Evolutionary conservation across 1,140 invertebrate genomes (phyloP).

Genomic region (Cylas formicarius): DNA sequence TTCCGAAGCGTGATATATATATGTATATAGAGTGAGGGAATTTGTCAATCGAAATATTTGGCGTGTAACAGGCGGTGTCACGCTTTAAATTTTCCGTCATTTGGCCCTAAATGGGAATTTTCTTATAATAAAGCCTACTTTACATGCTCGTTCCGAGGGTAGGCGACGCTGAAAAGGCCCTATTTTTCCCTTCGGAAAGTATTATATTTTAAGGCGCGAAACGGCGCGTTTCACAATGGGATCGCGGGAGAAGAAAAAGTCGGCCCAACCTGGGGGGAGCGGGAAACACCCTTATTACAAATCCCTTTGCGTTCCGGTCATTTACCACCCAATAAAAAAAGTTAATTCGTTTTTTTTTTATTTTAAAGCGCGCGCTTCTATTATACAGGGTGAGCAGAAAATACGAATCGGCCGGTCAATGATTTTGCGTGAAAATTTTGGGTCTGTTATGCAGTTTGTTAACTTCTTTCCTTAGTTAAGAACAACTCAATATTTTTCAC

Average conservation of each 20-base stretch:
- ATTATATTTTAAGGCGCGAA: constrained; percentile 19
- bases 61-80: constrained; percentile 19
- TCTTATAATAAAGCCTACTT: constrained; percentile 34
- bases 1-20: constrained; percentile 11
- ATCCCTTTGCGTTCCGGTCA: constrained; percentile 23
- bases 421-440: too few relatives aligned
- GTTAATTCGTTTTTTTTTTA: constrained; percentile 22
- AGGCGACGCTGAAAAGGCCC: constrained; percentile 21
- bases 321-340: constrained; percentile 24
- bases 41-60: constrained; percentile 23
- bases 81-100: constrained; percentile 32
- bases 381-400: too few relatives aligned
- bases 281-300: constrained; percentile 15
- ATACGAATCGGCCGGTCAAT: too few relatives aligned
- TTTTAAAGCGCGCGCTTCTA: too few relatives aligned
- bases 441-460: too few relatives aligned
- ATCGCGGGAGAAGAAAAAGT: constrained; percentile 10
- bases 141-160: constrained; percentile 33
- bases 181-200: constrained; percentile 23
- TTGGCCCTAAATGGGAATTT: constrained; percentile 32
- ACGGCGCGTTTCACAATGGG: constrained; percentile 18
- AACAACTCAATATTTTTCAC: too few relatives aligned
- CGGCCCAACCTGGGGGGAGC: constrained; percentile 12
- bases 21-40: too few relatives aligned
- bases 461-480: too few relatives aligned